Conservation (phyloP, 2,888 invertebrate species). For the Disparrhopalites patrizii region DNA sequence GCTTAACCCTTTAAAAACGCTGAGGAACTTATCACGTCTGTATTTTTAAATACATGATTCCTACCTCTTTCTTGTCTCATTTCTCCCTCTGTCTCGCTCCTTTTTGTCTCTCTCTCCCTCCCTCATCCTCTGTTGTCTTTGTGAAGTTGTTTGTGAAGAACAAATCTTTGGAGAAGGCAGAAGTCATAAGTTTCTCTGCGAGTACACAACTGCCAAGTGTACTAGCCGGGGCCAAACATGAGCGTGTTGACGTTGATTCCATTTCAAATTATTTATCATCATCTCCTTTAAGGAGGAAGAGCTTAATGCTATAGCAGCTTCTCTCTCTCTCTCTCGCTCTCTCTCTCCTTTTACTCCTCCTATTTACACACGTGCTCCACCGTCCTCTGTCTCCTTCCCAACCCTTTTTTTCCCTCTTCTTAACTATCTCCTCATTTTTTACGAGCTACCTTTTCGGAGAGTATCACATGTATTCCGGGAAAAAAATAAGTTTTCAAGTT, state of each 20-base stretch:
- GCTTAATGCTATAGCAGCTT: too few species aligned
- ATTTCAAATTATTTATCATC: conserved; percentile 1
- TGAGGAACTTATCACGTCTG: conserved; percentile 5
- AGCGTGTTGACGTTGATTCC: conserved; percentile 1
- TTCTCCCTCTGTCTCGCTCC: too few species aligned
- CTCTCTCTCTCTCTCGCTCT: not conserved
- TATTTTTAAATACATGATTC: not conserved
- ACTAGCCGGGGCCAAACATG: not conserved
- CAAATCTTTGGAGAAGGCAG: not conserved
- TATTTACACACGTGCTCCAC: conserved; percentile 1
- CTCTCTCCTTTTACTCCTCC: not conserved
- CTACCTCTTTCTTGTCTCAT: too few species aligned
- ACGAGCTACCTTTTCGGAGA: too few species aligned
- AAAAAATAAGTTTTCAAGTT: too few species aligned
- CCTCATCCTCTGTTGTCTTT: conserved; percentile 8
- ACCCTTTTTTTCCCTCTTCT: not conserved
- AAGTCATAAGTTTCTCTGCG: conserved; percentile 2
- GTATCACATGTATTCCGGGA: too few species aligned
- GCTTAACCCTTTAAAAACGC: too few species aligned
- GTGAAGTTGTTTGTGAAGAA: not conserved
- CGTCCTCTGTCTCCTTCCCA: not conserved
- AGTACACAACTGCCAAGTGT: conserved; percentile 5
- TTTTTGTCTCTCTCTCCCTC: too few species aligned
- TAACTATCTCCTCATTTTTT: not conserved
- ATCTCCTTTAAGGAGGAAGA: too few species aligned